Base-by-base conservation (phyloP, 2,113 vertebrate species). In the Amia ocellicauda region DNA sequence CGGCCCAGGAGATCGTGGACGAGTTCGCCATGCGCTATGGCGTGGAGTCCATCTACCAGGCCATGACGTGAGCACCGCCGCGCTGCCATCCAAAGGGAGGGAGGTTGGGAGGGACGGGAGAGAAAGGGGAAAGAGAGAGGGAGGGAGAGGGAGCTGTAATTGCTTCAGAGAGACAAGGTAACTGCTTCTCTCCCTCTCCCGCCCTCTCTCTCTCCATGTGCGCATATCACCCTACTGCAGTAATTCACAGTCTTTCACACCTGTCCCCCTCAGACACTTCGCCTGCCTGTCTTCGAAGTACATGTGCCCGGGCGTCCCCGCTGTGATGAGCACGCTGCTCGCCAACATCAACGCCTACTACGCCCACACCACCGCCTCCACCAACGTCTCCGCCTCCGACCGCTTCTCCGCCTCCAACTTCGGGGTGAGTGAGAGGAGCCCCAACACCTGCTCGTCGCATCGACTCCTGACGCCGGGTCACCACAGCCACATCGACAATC, bases 331-430 rank as follows among this genome's bases (percentile, higher is more conserved):
- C 62, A 99, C 96, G 28, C 85, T 99, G 45, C 86, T 99, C 2
- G 97, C 97, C 75, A 99, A 98, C 87, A 99, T 99, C 81, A 99
- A 99, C 0, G 97, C 97, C 70, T 98, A 98, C 88, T 99, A 98
- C 0, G 97, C 97, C 1, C 97, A 99, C 85, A 99, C 96, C 77
- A 98, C 96, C 1, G 88, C 96, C 60, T 95, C 96, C 50, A 96
- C 94, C 90, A 99, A 98, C 0, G 95, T 96, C 60, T 98, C 95
- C 0, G 97, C 97, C 78, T 99, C 97, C 0, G 97, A 98, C 77
- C 95, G 96, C 74, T 98, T 99, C 22, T 94, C 96, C 0, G 96
- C 97, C 51, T 98, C 96, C 78, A 98, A 99, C 83, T 99, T 98
- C 57, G 97, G 97, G 85, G 97, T 99, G 73, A 92, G 94, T 90